phyloP scores from a whole-genome alignment of 2,797 vertebrate species.

The Orientallactaga sibirica region DNA sequence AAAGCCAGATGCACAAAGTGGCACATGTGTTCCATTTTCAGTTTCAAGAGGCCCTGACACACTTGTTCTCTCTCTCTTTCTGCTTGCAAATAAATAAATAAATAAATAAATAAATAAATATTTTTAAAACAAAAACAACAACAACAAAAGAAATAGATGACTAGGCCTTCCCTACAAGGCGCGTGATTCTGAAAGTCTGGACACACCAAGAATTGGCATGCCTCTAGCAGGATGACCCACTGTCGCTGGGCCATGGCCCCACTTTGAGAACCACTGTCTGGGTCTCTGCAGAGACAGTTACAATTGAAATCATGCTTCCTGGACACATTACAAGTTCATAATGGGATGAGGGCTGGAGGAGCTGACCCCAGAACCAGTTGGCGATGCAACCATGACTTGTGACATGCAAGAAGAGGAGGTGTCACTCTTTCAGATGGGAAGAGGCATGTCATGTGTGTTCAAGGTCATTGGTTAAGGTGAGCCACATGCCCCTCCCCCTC shows the following conservation, averaged over 20 bases:
- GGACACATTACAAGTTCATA: rapidly evolving
- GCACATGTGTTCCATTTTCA: no score
- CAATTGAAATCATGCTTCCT: rapidly evolving
- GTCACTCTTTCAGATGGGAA: rapidly evolving
- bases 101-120: no score
- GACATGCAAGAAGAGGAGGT: not conserved
- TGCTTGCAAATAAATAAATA: no score
- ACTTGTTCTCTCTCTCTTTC: no score
- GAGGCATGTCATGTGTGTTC: rapidly evolving
- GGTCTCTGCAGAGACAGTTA: not conserved
- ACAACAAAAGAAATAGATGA: not conserved
- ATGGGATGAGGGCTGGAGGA: not conserved
- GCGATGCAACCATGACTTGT: not conserved
- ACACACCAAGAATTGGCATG: no score
- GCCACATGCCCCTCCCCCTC: rapidly evolving
- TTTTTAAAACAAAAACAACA: no score
- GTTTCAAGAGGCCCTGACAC: no score
- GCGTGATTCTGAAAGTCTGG: no score
- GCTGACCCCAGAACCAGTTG: not conserved
- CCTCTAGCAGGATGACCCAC: not conserved
- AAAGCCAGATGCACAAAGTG: no score
- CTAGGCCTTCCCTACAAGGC: not conserved
- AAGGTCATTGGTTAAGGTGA: rapidly evolving
- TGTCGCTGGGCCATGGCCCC: not conserved
- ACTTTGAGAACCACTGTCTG: not conserved